These are phyloP conservation scores for Aldrovandia affinis DNA, from an alignment of 2,797 vertebrate species.

Conservation along the genomic window DNA sequence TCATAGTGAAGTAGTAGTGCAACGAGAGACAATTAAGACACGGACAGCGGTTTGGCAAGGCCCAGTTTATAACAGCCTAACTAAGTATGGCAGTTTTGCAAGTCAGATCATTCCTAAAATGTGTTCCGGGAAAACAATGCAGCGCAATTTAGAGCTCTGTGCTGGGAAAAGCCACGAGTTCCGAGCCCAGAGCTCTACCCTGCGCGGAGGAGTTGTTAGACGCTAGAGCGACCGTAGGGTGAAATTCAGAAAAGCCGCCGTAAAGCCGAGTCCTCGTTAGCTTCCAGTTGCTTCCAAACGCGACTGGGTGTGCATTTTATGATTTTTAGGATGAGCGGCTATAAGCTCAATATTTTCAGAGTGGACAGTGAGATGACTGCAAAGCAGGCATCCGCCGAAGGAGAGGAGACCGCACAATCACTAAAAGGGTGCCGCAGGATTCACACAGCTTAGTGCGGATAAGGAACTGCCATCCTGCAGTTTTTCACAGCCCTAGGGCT, in stretches of 20 bases:
- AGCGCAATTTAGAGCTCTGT: neutral
- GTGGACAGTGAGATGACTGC: conserved; percentile 62
- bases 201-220: neutral
- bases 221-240: conserved; percentile 6
- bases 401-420: conserved; percentile 61
- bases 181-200: neutral
- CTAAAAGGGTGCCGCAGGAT: conserved; percentile 76
- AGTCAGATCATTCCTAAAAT: neutral
- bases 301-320: conserved; percentile 59
- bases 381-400: conserved; percentile 63
- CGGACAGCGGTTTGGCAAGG: neutral
- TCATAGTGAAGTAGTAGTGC: neutral
- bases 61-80: neutral
- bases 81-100: neutral
- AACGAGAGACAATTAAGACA: neutral
- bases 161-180: neutral
- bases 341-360: conserved; percentile 72
- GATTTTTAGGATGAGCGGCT: conserved; percentile 77
- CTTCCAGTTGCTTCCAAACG: conserved; percentile 46
- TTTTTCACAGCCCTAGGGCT: conserved; percentile 58
- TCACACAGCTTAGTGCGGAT: conserved; percentile 72
- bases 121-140: neutral
- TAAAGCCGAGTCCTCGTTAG: conserved; percentile 61
- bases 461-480: conserved; percentile 64
- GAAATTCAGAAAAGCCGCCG: conserved; percentile 47